Percentiles rank a stretch among this genome's conserved stretches.
These are phyloP conservation scores for Collichthys lucidus DNA, from an alignment of 2,113 vertebrate genomes.

Conservation along the genomic window DNA sequence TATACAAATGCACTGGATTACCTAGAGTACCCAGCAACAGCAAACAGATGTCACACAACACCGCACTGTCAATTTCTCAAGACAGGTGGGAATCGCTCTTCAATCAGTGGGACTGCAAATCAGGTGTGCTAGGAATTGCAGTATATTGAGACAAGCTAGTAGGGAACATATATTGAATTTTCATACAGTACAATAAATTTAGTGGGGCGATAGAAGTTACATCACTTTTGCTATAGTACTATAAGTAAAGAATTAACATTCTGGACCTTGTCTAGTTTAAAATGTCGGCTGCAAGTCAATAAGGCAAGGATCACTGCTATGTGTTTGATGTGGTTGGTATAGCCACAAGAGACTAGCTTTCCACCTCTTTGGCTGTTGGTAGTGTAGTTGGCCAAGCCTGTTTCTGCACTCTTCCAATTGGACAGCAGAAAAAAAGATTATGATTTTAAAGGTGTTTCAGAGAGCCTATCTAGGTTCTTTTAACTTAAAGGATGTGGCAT, in stretches of 20 bases:
- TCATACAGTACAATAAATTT: constrained; percentile 7
- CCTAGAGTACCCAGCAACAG: constrained; percentile 61
- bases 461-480: background rate
- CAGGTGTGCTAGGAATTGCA: constrained; percentile 64
- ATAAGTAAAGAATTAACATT: background rate
- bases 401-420: background rate
- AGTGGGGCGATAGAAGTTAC: background rate
- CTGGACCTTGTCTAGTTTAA: background rate
- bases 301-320: background rate
- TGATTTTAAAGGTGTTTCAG: background rate
- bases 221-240: no score
- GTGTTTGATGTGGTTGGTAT: background rate
- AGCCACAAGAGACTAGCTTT: background rate
- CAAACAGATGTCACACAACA: constrained; percentile 75
- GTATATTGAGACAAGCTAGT: constrained; percentile 41
- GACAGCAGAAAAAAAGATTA: background rate
- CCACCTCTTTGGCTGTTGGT: background rate
- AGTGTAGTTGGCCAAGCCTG: background rate
- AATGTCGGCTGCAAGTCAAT: background rate
- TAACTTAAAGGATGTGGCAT: background rate
- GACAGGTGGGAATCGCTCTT: constrained; percentile 71
- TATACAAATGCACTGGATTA: constrained; percentile 75
- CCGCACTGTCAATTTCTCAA: constrained; percentile 67
- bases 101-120: constrained; percentile 59
- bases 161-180: constrained; percentile 30